phyloP scores from a whole-genome alignment of 2,888 invertebrate species.

The Apamea monoglypha region DNA sequence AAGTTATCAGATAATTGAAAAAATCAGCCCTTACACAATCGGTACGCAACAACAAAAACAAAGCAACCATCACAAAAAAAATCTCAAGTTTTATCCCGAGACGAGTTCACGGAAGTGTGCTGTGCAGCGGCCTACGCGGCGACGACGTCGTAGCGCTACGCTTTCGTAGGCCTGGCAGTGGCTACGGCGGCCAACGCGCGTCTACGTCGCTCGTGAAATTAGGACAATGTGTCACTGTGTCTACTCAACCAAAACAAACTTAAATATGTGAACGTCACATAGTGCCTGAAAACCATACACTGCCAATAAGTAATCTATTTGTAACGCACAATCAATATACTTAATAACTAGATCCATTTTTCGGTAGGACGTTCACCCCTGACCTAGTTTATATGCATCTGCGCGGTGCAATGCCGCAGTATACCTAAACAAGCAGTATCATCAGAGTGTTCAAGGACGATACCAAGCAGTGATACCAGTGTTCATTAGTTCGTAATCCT shows the following conservation, averaged over 20 bases:
- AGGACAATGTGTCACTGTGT: conserved; percentile 85
- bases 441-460: conserved; percentile 75
- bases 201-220: conserved; percentile 77
- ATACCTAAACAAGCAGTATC: conserved; percentile 68
- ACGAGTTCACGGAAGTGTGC: conserved; percentile 81
- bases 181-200: conserved; percentile 82
- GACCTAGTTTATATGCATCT: conserved; percentile 86
- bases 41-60: background rate
- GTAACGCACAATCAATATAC: conserved; percentile 61
- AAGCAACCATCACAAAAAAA: conserved; percentile 16
- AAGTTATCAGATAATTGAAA: no score
- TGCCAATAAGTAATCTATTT: conserved; percentile 72
- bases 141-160: conserved; percentile 85
- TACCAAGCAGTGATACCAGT: conserved; percentile 81
- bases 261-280: conserved; percentile 70
- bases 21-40: background rate
- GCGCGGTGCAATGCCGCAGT: conserved; percentile 82
- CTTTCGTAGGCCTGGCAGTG: conserved; percentile 87
- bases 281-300: conserved; percentile 67
- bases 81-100: conserved; percentile 76
- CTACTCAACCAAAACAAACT: conserved; percentile 74
- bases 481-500: conserved; percentile 84
- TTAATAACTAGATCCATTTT: conserved; percentile 73
- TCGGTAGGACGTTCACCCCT: conserved; percentile 82
- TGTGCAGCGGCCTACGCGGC: conserved; percentile 73